Conservation (phyloP, 2,888 invertebrate genomes). For the Campoplex nolae region DNA sequence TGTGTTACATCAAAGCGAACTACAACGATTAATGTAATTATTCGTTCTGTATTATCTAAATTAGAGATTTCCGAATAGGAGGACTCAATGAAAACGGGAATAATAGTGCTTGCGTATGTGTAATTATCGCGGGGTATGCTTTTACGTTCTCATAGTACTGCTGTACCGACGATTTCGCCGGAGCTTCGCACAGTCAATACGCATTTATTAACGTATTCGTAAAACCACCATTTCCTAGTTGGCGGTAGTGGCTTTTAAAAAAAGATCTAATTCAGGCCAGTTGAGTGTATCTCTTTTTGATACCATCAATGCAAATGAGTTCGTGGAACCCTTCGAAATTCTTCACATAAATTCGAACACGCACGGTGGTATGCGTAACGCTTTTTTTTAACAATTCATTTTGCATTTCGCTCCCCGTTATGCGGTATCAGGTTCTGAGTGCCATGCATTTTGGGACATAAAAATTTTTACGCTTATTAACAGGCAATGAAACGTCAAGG, state of each 20-base stretch:
- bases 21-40: conserved; percentile 55
- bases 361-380: neutral
- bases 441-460: neutral
- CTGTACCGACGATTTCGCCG: conserved; percentile 12
- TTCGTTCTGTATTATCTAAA: conserved; percentile 51
- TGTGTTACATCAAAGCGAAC: conserved; percentile 36
- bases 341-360: neutral
- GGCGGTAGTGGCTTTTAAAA: conserved; percentile 3
- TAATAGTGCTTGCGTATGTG: conserved; percentile 47
- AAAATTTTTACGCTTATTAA: neutral
- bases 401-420: neutral
- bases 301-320: neutral
- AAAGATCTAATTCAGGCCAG: neutral
- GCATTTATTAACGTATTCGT: conserved; percentile 12
- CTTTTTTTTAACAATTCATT: conserved; percentile 10
- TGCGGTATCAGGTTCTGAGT: neutral
- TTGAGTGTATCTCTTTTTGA: neutral
- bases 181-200: neutral
- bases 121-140: conserved; percentile 57
- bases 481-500: neutral
- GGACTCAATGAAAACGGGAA: conserved; percentile 43
- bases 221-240: neutral
- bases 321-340: neutral
- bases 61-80: conserved; percentile 45
- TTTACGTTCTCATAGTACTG: conserved; percentile 7